These are phyloP conservation scores for Cabera pusaria DNA, from an alignment of 2,888 invertebrate genomes.

Conservation along the genomic window DNA sequence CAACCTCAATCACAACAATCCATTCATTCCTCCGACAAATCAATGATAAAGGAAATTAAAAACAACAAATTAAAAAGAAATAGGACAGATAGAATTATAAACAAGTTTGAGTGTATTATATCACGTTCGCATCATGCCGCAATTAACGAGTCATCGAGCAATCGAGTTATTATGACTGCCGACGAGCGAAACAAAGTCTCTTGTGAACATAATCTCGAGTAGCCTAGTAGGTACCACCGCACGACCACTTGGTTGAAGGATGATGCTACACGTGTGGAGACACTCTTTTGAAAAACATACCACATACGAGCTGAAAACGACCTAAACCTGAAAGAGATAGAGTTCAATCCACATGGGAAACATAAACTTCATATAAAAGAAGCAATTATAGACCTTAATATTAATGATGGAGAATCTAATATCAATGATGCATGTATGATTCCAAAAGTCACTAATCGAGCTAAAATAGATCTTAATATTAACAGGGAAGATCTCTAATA, in stretches of 20 bases:
- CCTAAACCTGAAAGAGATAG: constrained; percentile 8
- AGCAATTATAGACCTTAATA: constrained; percentile 26
- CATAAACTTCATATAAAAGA: constrained; percentile 14
- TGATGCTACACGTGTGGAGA: constrained; percentile 24
- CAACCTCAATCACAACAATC: too few species aligned
- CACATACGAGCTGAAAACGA: constrained; percentile 10
- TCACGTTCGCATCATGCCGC: constrained; percentile 1
- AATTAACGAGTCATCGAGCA: constrained; percentile 9
- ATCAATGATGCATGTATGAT: constrained; percentile 9
- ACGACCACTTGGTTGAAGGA: constrained; percentile 27
- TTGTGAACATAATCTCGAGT: constrained; percentile 26
- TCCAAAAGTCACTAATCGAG: background rate
- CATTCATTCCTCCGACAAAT: background rate
- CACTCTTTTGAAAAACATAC: constrained; percentile 1
- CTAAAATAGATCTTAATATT: constrained; percentile 9
- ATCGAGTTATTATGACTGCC: constrained; percentile 16
- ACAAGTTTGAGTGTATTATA: constrained; percentile 3
- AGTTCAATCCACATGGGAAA: constrained; percentile 1
- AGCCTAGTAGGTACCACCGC: constrained; percentile 9
- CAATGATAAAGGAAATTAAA: constrained; percentile 5
- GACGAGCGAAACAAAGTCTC: constrained; percentile 20
- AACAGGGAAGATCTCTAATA: constrained; percentile 1
- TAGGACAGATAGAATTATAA: too few species aligned
- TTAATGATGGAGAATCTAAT: constrained; percentile 24
- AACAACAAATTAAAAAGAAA: too few species aligned